Evolutionary conservation across 2,888 invertebrate species (phyloP).

Genomic region (Chironomus tentans): DNA sequence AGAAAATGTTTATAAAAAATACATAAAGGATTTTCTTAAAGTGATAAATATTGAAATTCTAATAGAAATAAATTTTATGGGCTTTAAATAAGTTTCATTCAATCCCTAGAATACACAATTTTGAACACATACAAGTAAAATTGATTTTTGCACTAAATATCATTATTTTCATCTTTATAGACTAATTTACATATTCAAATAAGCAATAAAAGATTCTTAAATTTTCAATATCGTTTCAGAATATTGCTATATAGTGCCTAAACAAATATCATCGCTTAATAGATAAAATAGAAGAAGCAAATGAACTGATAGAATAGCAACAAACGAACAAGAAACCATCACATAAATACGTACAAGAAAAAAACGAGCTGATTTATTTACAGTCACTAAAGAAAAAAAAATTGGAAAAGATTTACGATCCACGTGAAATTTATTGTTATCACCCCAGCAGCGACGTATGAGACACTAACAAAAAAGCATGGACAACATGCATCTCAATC

Average conservation of each 20-base stretch:
- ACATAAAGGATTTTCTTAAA: background rate
- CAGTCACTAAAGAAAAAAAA: background rate
- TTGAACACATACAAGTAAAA: background rate
- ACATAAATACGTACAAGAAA: background rate
- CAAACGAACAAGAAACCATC: background rate
- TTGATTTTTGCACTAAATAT: background rate
- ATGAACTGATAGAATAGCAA: too few relatives aligned
- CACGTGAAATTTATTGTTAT: background rate
- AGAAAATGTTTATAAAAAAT: too few relatives aligned
- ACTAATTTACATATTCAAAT: background rate
- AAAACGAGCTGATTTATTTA: background rate
- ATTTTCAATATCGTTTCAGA: background rate
- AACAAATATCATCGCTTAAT: background rate
- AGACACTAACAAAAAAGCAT: background rate
- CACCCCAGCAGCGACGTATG: background rate
- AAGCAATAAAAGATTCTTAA: background rate
- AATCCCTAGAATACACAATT: background rate
- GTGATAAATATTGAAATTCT: background rate
- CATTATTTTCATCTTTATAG: background rate
- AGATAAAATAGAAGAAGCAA: too few relatives aligned
- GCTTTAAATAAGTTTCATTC: background rate
- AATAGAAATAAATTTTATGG: background rate
- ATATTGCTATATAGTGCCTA: background rate
- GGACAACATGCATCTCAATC: slow-evolving; percentile 6
- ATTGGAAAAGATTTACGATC: background rate